Conservation (phyloP, 2,113 vertebrate species). For the Apaloderma vittatum region DNA sequence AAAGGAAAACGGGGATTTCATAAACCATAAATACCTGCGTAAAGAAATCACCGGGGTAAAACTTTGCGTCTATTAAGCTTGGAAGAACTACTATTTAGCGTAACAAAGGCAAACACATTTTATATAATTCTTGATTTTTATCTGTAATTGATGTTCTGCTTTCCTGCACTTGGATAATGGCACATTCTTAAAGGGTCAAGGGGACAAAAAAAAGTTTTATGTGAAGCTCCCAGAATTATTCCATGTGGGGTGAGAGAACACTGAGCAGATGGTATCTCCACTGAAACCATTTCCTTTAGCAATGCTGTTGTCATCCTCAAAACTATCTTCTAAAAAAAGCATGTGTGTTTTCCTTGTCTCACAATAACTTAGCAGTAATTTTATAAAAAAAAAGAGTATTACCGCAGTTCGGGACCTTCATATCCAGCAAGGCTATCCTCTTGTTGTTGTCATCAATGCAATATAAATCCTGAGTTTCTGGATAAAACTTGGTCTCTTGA, state of each 20-base stretch:
- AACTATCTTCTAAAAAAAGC: neutral
- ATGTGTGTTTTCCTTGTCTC: neutral
- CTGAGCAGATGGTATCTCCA: neutral
- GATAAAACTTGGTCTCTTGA: constrained; percentile 85
- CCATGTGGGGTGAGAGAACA: neutral
- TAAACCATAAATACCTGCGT: neutral
- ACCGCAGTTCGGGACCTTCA: constrained; percentile 92
- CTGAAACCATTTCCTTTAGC: neutral
- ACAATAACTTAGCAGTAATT: neutral
- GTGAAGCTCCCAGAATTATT: neutral
- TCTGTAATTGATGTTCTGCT: neutral
- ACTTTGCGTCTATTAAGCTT: neutral
- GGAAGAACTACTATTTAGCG: neutral
- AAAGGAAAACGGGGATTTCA: neutral
- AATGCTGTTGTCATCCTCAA: neutral
- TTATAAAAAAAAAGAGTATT: constrained; percentile 70
- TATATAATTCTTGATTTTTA: neutral
- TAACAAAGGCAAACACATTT: neutral
- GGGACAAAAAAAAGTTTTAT: neutral
- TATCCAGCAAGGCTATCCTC: constrained; percentile 84
- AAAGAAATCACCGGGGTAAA: neutral
- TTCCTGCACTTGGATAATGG: neutral
- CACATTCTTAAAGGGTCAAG: neutral
- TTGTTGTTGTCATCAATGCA: constrained; percentile 89
- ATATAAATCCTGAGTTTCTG: constrained; percentile 87